These are phyloP conservation scores for Zelostemma sp. DNA, from an alignment of 1,140 invertebrate species.

Conservation along the genomic window DNA sequence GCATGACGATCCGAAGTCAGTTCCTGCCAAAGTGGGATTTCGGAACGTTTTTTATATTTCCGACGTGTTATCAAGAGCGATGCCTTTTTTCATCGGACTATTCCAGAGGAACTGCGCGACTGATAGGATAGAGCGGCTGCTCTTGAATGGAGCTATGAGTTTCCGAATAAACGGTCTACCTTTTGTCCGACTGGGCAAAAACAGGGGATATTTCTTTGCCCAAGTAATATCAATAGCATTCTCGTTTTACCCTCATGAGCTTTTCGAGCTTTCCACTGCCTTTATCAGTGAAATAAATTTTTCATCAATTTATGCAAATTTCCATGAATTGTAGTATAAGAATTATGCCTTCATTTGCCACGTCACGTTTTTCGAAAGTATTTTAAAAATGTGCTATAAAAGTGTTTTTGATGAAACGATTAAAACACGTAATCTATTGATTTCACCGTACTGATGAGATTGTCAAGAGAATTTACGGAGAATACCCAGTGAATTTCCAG, in stretches of 20 bases:
- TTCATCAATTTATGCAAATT: too few species aligned
- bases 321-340: too few species aligned
- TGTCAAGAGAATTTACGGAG: conserved; percentile 38
- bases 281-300: too few species aligned
- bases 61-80: conserved; percentile 42
- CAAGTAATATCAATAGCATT: too few species aligned
- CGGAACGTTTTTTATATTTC: conserved; percentile 29
- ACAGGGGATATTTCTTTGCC: conserved; percentile 1
- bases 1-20: conserved; percentile 31
- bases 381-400: conserved; percentile 15
- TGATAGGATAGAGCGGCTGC: conserved; percentile 27
- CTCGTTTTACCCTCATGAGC: too few species aligned
- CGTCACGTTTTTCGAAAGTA: background rate
- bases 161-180: conserved; percentile 25
- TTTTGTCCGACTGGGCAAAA: conserved; percentile 16
- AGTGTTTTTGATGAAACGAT: too few species aligned
- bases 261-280: too few species aligned
- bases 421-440: conserved; percentile 36
- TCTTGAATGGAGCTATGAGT: conserved; percentile 27
- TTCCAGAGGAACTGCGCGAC: conserved; percentile 13
- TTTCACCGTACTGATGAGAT: conserved; percentile 20
- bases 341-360: too few species aligned
- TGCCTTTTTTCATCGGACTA: conserved; percentile 23
- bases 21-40: conserved; percentile 33
- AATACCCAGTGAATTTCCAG: conserved; percentile 37